Evolutionary conservation across 2,113 vertebrate genomes (phyloP).

Genomic region (Vulpes lagopus): DNA sequence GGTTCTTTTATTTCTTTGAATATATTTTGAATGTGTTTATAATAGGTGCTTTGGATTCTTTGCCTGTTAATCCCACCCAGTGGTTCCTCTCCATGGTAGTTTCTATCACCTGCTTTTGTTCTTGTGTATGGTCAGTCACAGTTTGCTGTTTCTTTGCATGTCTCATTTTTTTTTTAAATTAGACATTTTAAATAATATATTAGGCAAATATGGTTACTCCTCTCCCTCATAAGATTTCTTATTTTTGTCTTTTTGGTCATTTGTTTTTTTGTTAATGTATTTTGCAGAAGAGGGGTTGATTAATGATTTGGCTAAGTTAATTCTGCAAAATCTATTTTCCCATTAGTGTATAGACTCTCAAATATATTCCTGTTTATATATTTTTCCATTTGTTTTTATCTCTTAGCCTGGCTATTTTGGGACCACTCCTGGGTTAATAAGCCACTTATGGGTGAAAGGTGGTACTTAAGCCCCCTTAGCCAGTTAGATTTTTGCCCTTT

Average conservation of each 20-base stretch:
- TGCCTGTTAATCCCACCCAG: neutral
- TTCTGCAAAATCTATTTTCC: neutral
- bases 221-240: neutral
- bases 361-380: neutral
- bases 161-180: neutral
- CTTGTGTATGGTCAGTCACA: neutral
- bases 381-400: neutral
- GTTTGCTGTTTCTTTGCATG: neutral
- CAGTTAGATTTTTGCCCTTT: neutral
- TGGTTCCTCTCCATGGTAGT: neutral
- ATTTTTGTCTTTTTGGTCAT: neutral
- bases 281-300: neutral
- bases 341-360: neutral
- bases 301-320: neutral
- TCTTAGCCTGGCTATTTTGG: neutral
- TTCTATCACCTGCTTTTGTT: neutral
- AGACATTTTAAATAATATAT: neutral
- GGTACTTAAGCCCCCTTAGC: neutral
- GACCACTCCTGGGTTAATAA: neutral
- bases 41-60: neutral
- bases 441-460: neutral
- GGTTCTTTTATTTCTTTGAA: neutral
- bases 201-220: neutral
- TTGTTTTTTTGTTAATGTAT: neutral
- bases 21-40: neutral